Evolutionary conservation across 2,888 invertebrate species (phyloP).

Genomic region (Caenorhabditis wallacei): DNA sequence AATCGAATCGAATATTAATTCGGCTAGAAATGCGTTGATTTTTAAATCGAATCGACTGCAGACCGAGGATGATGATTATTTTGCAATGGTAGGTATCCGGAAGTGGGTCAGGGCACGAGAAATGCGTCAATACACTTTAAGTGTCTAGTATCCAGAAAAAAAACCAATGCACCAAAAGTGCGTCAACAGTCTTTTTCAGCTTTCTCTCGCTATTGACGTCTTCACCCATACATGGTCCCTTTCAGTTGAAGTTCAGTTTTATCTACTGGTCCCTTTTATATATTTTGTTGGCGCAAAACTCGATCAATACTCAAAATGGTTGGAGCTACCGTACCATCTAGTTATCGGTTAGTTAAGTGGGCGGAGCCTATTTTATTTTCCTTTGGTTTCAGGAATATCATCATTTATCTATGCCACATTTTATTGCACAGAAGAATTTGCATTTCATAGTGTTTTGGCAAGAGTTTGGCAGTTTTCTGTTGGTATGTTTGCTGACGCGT

Average conservation of each 20-base stretch:
- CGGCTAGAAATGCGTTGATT: too few species aligned
- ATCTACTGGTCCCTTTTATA: constrained; percentile 18
- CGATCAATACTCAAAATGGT: neutral
- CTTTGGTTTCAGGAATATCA: neutral
- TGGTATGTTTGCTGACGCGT: neutral
- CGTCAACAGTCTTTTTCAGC: constrained; percentile 4
- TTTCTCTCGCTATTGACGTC: constrained; percentile 19
- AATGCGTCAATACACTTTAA: too few species aligned
- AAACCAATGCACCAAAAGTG: too few species aligned
- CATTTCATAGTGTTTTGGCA: neutral
- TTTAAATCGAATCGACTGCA: too few species aligned
- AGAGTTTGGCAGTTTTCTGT: constrained; percentile 9
- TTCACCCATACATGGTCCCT: constrained; percentile 47
- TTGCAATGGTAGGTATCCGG: too few species aligned
- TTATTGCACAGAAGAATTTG: neutral
- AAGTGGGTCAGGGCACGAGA: too few species aligned
- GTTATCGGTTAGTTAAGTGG: neutral
- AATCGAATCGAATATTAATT: too few species aligned
- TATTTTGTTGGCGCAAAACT: neutral
- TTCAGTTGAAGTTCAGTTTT: constrained; percentile 43
- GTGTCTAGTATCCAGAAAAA: constrained; percentile 14
- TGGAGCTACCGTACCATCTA: neutral
- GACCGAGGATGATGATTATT: too few species aligned
- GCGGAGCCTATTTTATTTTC: neutral
- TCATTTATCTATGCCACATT: neutral